phyloP scores from a whole-genome alignment of 2,888 invertebrate species.

The Thecophora atra region DNA sequence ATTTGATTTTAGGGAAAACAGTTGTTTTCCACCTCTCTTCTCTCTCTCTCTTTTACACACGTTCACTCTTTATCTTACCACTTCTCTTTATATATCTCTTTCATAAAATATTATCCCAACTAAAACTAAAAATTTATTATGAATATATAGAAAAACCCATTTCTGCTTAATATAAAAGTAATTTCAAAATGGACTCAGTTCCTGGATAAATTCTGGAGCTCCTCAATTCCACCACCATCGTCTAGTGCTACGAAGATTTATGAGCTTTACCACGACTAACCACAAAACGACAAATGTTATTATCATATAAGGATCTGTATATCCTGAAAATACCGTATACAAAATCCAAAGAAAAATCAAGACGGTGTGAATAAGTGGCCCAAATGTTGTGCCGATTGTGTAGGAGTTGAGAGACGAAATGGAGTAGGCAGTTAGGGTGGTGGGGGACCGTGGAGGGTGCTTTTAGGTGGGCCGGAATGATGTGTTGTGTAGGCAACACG shows the following conservation, averaged over 20 bases:
- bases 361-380: not conserved
- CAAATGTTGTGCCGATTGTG: not conserved
- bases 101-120: not conserved
- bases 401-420: not conserved
- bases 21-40: too few species aligned
- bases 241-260: conserved; percentile 8
- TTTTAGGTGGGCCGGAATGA: too few species aligned
- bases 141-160: too few species aligned
- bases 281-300: not conserved
- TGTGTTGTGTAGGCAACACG: too few species aligned
- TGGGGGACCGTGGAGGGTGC: too few species aligned
- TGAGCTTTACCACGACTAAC: not conserved
- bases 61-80: not conserved
- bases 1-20: too few species aligned
- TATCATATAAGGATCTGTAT: not conserved
- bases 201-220: too few species aligned
- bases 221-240: not conserved
- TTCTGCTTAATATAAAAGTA: too few species aligned
- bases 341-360: not conserved
- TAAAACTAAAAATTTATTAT: too few species aligned
- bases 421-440: not conserved
- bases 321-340: not conserved
- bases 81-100: not conserved
- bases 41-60: not conserved
- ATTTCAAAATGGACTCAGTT: too few species aligned